These are phyloP conservation scores for Synanthedon myopaeformis DNA, from an alignment of 2,888 invertebrate species.

Conservation along the genomic window DNA sequence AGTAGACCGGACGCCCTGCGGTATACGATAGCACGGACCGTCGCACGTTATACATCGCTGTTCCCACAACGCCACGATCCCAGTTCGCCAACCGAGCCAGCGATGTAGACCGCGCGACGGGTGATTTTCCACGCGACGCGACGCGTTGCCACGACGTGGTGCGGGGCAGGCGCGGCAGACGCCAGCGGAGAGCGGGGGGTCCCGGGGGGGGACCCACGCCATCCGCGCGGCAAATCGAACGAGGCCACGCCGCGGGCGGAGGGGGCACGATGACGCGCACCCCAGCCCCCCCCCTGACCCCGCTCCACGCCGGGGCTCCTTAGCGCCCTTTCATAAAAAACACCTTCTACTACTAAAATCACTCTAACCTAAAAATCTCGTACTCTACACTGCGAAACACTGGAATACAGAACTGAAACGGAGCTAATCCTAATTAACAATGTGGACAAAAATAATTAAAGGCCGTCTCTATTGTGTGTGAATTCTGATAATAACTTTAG, in stretches of 20 bases:
- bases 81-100: slow-evolving; percentile 14
- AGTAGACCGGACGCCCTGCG: slow-evolving; percentile 16
- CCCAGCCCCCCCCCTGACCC: slow-evolving; percentile 21
- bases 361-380: slow-evolving; percentile 67
- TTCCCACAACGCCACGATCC: slow-evolving; percentile 13
- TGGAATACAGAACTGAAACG: slow-evolving; percentile 57
- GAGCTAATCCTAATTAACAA: slow-evolving; percentile 52
- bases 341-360: slow-evolving; percentile 59
- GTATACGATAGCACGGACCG: slow-evolving; percentile 13
- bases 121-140: slow-evolving; percentile 45
- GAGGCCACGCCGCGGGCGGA: slow-evolving; percentile 50
- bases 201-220: slow-evolving; percentile 26
- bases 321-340: slow-evolving; percentile 53
- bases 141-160: slow-evolving; percentile 52
- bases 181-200: slow-evolving; percentile 23
- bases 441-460: slow-evolving; percentile 56
- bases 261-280: slow-evolving; percentile 24
- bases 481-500: slow-evolving; percentile 6
- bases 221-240: slow-evolving; percentile 59
- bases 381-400: slow-evolving; percentile 55
- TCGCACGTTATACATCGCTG: slow-evolving; percentile 17
- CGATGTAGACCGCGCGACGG: slow-evolving; percentile 41
- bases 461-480: slow-evolving; percentile 33
- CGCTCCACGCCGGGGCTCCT: slow-evolving; percentile 24
- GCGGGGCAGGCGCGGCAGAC: slow-evolving; percentile 31